Percentiles rank a stretch among this genome's conserved stretches.
Evolutionary conservation across 1,140 invertebrate genomes (phyloP).

Genomic region (Mactra quadrangularis): DNA sequence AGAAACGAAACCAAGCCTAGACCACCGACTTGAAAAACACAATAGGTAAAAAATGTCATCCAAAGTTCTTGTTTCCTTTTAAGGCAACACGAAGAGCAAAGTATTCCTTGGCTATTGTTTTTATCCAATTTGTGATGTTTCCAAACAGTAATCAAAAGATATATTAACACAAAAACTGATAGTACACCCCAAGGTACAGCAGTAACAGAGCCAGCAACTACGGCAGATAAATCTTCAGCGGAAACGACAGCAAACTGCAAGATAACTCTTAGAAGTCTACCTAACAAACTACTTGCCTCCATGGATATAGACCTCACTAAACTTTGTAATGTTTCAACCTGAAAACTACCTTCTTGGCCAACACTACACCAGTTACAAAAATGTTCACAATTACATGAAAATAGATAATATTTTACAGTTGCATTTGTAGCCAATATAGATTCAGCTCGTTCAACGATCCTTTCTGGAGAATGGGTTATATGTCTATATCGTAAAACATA

Average conservation of each 20-base stretch:
- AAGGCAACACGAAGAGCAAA: conserved; percentile 13
- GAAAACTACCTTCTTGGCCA: conserved; percentile 15
- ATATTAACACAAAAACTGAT: background rate
- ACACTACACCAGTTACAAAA: conserved; percentile 41
- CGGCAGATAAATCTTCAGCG: conserved; percentile 19
- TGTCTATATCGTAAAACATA: conserved; percentile 32
- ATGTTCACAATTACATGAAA: conserved; percentile 42
- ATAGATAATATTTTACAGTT: background rate
- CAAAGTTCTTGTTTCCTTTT: background rate
- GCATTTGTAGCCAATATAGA: background rate
- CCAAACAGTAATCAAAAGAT: background rate
- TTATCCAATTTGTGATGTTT: background rate
- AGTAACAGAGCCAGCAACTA: background rate
- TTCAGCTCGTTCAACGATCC: conserved; percentile 10
- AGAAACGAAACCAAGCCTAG: conserved; percentile 10
- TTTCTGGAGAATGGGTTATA: background rate
- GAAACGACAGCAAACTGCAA: background rate
- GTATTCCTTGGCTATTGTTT: background rate
- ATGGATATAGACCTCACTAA: background rate
- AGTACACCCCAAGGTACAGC: conserved; percentile 9
- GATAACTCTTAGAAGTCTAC: conserved; percentile 15
- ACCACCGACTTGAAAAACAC: conserved; percentile 3
- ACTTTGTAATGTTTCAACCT: background rate
- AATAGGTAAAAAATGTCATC: conserved; percentile 7
- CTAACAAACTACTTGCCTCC: background rate